These are phyloP conservation scores for Carassius auratus DNA, from an alignment of 2,113 vertebrate species.

Conservation along the genomic window DNA sequence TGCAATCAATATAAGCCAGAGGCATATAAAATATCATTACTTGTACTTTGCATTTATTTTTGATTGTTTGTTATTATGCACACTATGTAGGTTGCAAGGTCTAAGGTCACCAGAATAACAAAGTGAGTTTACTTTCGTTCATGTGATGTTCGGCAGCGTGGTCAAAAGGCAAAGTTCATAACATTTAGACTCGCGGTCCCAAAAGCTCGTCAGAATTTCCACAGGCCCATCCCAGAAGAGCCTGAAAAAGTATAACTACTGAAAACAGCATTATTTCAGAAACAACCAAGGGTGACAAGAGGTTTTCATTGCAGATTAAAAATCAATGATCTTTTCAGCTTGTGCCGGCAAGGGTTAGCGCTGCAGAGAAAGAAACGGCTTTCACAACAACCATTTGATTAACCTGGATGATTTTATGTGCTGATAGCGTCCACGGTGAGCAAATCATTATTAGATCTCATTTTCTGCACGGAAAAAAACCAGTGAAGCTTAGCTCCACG, in stretches of 20 bases:
- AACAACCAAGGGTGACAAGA: conserved; percentile 61
- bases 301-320: conserved; percentile 63
- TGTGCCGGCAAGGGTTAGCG: conserved; percentile 53
- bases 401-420: conserved; percentile 65
- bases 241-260: conserved; percentile 50
- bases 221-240: conserved; percentile 36
- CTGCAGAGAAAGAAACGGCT: conserved; percentile 59
- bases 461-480: conserved; percentile 61
- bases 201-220: conserved; percentile 30
- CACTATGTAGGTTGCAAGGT: conserved; percentile 33
- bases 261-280: conserved; percentile 59
- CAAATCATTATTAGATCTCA: conserved; percentile 64
- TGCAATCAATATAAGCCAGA: conserved; percentile 54
- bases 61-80: conserved; percentile 38
- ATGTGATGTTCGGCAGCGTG: background rate
- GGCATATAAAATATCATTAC: conserved; percentile 36
- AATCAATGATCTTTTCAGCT: conserved; percentile 63
- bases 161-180: conserved; percentile 43
- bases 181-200: conserved; percentile 35
- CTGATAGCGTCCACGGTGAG: conserved; percentile 60
- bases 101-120: background rate
- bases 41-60: conserved; percentile 44
- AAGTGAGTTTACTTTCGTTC: conserved; percentile 9
- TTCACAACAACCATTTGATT: conserved; percentile 66
- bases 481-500: conserved; percentile 57